Percentiles rank a stretch among this genome's conserved stretches.
Conservation (phyloP, 2,797 vertebrate genomes). For the Hydrolagus colliei region DNA sequence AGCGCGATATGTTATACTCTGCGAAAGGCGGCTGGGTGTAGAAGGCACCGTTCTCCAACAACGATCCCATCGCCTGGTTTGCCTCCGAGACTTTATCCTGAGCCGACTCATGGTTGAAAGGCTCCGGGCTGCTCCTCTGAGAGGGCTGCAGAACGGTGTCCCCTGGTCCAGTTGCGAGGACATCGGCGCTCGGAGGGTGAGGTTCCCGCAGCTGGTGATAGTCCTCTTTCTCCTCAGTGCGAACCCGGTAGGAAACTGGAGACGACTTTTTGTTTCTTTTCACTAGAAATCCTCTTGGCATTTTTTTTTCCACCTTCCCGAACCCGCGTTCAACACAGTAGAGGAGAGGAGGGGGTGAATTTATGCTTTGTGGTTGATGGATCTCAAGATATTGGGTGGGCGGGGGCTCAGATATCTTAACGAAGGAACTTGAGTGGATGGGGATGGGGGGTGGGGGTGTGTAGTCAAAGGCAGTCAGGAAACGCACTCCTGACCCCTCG, state of each 20-base stretch:
- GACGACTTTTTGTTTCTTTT: conserved; percentile 74
- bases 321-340: too few relatives aligned
- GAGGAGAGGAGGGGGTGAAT: too few relatives aligned
- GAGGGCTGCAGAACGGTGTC: conserved; percentile 17
- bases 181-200: conserved; percentile 32
- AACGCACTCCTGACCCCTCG: neutral
- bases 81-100: conserved; percentile 40
- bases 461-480: neutral
- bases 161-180: conserved; percentile 28
- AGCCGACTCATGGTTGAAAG: conserved; percentile 46
- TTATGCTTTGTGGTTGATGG: neutral
- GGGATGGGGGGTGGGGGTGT: neutral
- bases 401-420: neutral
- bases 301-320: conserved; percentile 40
- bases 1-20: conserved; percentile 37
- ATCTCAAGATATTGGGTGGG: too few relatives aligned
- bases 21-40: conserved; percentile 37
- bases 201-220: conserved; percentile 11
- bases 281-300: conserved; percentile 89
- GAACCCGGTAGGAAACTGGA: conserved; percentile 62
- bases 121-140: conserved; percentile 40
- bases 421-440: neutral
- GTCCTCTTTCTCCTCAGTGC: conserved; percentile 41
- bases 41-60: conserved; percentile 23
- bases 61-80: neutral